These are phyloP conservation scores for Micrastur ruficollis DNA, from an alignment of 2,797 vertebrate genomes.

Conservation along the genomic window DNA sequence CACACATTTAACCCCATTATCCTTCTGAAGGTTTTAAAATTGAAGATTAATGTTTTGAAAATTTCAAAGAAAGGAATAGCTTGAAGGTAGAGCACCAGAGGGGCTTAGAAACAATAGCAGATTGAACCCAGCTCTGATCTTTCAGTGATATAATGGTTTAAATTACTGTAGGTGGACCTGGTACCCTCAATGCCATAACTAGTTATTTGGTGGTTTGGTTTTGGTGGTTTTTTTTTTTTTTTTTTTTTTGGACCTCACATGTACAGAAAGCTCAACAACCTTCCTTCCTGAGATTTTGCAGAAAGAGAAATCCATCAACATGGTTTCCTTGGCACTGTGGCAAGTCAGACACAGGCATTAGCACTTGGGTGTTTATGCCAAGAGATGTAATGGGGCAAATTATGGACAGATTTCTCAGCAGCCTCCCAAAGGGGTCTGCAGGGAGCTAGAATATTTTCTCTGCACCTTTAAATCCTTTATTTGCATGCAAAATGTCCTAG, in stretches of 20 bases:
- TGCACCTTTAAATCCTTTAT: not conserved
- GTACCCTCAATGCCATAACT: not conserved
- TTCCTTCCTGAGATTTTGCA: not conserved
- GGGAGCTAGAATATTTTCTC: not conserved
- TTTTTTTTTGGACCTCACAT: not conserved
- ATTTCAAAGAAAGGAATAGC: not conserved
- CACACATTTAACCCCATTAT: not conserved
- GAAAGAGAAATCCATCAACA: not conserved
- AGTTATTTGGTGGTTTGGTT: too few species aligned
- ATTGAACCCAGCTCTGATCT: not conserved
- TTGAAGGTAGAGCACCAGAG: not conserved
- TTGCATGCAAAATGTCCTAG: not conserved
- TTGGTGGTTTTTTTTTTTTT: not conserved
- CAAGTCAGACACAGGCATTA: not conserved
- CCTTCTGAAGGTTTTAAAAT: not conserved
- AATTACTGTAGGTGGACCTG: not conserved
- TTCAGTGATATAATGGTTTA: not conserved
- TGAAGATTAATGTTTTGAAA: not conserved
- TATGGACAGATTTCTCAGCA: not conserved
- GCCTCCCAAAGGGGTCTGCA: not conserved
- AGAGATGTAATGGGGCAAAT: not conserved
- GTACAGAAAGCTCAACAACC: not conserved
- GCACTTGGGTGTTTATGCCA: not conserved
- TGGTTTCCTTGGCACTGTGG: accelerated
- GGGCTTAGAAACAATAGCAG: not conserved